A percentile compares a stretch with the other conserved stretches of the same genome.
phyloP scores from a whole-genome alignment of 2,797 vertebrate genomes.

The Sebastes vulpes region DNA sequence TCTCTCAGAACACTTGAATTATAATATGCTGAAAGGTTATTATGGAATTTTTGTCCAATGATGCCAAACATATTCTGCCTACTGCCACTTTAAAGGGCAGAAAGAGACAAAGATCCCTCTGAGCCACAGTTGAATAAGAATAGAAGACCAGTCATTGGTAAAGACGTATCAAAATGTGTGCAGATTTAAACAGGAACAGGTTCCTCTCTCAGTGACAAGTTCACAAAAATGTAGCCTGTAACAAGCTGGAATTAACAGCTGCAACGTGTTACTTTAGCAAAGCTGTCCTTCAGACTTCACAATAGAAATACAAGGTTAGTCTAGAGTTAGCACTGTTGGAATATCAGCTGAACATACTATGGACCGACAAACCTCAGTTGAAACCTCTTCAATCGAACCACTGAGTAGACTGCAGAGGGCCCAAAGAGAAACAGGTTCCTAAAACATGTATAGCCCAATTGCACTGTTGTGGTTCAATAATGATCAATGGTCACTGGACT shows the following conservation, averaged over 20 bases:
- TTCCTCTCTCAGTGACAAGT: neutral
- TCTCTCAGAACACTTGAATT: no score
- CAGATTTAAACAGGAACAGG: neutral
- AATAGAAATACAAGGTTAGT: neutral
- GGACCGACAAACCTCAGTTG: no score
- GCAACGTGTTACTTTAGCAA: neutral
- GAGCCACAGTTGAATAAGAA: neutral
- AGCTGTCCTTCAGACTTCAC: neutral
- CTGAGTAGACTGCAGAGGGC: neutral
- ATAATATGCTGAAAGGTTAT: no score
- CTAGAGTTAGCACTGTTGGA: neutral
- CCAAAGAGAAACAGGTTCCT: neutral
- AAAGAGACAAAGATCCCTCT: neutral
- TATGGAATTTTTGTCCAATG: no score
- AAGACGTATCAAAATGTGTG: no score
- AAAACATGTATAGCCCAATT: neutral
- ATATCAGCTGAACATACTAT: no score
- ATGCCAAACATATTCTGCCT: no score
- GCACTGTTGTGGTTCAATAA: neutral
- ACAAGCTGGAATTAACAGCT: neutral
- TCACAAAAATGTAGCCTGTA: neutral
- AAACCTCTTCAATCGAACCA: neutral
- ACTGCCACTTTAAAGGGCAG: neutral
- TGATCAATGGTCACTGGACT: neutral
- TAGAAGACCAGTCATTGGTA: neutral